Percentiles rank a stretch among this genome's conserved stretches.
These are phyloP conservation scores for Micoletzkya japonica DNA, from an alignment of 2,888 invertebrate species.

Conservation along the genomic window DNA sequence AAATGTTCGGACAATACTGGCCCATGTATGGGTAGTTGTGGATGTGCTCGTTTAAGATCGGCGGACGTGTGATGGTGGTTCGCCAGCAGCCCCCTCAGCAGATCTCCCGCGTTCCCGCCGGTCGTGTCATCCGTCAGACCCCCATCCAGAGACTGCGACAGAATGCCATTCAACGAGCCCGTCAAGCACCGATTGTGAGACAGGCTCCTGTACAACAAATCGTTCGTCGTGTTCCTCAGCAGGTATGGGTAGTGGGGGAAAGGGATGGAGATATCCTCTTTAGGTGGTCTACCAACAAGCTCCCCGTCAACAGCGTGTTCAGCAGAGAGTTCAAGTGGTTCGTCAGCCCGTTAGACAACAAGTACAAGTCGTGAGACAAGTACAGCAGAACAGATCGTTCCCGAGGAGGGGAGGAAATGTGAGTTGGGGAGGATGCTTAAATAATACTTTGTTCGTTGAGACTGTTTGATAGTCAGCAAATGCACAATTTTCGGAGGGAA, in stretches of 20 bases:
- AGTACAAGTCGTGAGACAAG: background rate
- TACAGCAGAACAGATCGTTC: too few relatives aligned
- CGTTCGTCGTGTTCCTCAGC: too few relatives aligned
- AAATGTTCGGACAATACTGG: too few relatives aligned
- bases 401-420: too few relatives aligned
- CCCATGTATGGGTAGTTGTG: too few relatives aligned
- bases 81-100: background rate
- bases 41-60: too few relatives aligned
- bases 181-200: background rate
- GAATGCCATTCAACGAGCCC: background rate
- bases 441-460: too few relatives aligned
- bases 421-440: too few relatives aligned
- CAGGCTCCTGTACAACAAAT: constrained; percentile 16
- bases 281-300: too few relatives aligned
- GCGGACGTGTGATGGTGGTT: background rate
- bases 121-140: constrained; percentile 6
- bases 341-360: constrained; percentile 14
- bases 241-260: too few relatives aligned
- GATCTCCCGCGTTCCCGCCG: constrained; percentile 10
- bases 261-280: background rate
- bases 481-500: background rate
- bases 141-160: background rate
- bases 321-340: constrained; percentile 19
- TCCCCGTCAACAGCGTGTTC: too few relatives aligned
- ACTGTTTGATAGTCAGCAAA: too few relatives aligned